Evolutionary conservation across 2,113 vertebrate genomes (phyloP), one percentile per base, ranked within the genome.

Genomic region (Athene noctua): DNA sequence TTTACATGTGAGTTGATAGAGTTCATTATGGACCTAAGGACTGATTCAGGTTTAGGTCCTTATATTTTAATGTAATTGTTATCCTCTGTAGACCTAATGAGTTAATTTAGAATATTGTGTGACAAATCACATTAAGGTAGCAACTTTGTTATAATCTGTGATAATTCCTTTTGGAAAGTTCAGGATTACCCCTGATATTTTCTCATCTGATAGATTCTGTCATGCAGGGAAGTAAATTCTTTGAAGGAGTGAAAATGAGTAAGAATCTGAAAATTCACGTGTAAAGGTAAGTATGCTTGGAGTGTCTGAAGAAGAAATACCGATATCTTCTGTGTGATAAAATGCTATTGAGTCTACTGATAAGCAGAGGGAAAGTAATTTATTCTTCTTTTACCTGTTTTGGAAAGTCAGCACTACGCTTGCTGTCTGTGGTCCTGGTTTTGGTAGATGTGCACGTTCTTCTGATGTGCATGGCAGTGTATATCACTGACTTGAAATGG

Each of bases 381-480:
- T 38, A 2, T 0, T 57, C 25, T 17, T 80, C 34, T 52, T 77
- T 72, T 22, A 78, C 40, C 38, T 34, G 2, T 30, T 80, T 68
- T 5, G 14, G 78, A 51, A 51, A 46, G 57, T 22, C 58, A 77
- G 27, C n/a, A 2, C 30, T 40, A 4, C 15, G 3, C 3, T 68
- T 74, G 30, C 17, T 49, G 25, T 42, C 17, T 52, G 27, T 29
- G 49, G 11, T 74, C 12, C 34, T 79, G 23, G 7, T 36, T 71
- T 80, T 54, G 38, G 27, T 74, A 36, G 11, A 21, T 0, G 0
- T 59, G 12, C 25, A 10, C 0, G 0, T 47, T 70, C 13, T 63
- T 52, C 38, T 46, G 13, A 29, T 58, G 42, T 47, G 16, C 32
- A 8, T 20, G 25, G 44, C 27, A 11, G 10, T 54, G 42, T 21